These are phyloP conservation scores for Corbicula japonica DNA, from an alignment of 2,888 invertebrate genomes.

Conservation along the genomic window DNA sequence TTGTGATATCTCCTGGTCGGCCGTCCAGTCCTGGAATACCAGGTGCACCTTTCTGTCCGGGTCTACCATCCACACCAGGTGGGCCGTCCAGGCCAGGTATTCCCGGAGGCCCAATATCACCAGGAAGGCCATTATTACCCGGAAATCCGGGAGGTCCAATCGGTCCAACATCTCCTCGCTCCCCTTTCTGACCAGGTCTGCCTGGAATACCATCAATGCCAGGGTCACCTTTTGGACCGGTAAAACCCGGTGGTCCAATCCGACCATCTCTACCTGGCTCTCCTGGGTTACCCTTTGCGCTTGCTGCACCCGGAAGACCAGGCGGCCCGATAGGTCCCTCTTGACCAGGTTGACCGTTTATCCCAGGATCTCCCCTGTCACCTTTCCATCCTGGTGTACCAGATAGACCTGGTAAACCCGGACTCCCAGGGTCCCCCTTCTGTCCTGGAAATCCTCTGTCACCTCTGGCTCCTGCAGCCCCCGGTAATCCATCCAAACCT, in stretches of 20 bases:
- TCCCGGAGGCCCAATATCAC: conserved; percentile 25
- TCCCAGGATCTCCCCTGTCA: conserved; percentile 29
- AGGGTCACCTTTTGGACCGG: conserved; percentile 33
- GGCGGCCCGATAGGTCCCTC: conserved; percentile 31
- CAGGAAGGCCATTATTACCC: conserved; percentile 24
- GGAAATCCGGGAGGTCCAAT: conserved; percentile 23
- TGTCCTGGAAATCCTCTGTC: conserved; percentile 19
- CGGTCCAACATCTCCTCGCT: conserved; percentile 26
- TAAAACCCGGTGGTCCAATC: conserved; percentile 18
- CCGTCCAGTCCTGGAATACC: conserved; percentile 38
- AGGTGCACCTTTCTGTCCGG: conserved; percentile 16
- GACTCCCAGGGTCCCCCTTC: conserved; percentile 12
- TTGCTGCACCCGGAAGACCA: conserved; percentile 26
- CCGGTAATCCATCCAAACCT: conserved; percentile 16
- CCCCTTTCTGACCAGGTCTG: conserved; percentile 32
- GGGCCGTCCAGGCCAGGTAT: conserved; percentile 17
- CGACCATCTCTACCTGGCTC: conserved; percentile 29
- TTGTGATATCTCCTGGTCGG: conserved; percentile 59
- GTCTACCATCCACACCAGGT: not conserved
- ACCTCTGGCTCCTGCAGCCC: not conserved
- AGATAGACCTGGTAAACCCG: conserved; percentile 28
- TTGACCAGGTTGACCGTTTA: conserved; percentile 29
- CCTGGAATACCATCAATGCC: conserved; percentile 43
- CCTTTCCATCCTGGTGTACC: conserved; percentile 34
- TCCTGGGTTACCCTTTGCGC: conserved; percentile 37